A percentile compares a stretch with the other conserved stretches of the same genome.
phyloP scores from a whole-genome alignment of 2,888 invertebrate genomes.

The Agrotis ipsilon region DNA sequence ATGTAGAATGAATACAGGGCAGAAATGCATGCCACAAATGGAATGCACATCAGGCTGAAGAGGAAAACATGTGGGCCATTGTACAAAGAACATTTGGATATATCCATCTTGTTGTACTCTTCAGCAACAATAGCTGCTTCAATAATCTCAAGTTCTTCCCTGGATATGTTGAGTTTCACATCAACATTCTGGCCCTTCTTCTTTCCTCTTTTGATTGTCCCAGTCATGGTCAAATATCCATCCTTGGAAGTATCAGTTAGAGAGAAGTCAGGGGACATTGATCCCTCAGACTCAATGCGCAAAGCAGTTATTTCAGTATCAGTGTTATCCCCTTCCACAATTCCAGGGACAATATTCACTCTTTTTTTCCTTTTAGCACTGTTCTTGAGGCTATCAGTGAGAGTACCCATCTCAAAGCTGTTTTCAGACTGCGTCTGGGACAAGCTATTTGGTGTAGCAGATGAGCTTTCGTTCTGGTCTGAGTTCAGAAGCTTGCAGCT shows the following conservation, averaged over 20 bases:
- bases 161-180: slow-evolving; percentile 93
- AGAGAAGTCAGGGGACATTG: slow-evolving; percentile 90
- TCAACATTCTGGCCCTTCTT: slow-evolving; percentile 94
- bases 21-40: slow-evolving; percentile 92
- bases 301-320: slow-evolving; percentile 85
- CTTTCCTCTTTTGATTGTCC: slow-evolving; percentile 94
- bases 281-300: slow-evolving; percentile 86
- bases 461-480: slow-evolving; percentile 83
- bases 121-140: slow-evolving; percentile 92
- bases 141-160: slow-evolving; percentile 93
- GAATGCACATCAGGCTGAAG: slow-evolving; percentile 92
- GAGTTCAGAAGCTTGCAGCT: slow-evolving; percentile 81
- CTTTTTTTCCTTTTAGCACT: slow-evolving; percentile 91
- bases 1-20: slow-evolving; percentile 94
- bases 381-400: slow-evolving; percentile 86
- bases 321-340: slow-evolving; percentile 82
- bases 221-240: slow-evolving; percentile 93
- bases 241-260: slow-evolving; percentile 90
- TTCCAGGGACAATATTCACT: slow-evolving; percentile 92
- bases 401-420: slow-evolving; percentile 87
- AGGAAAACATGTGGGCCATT: slow-evolving; percentile 93
- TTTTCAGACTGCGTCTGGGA: slow-evolving; percentile 89
- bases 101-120: slow-evolving; percentile 90
- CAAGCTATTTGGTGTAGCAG: slow-evolving; percentile 85
- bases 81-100: slow-evolving; percentile 89